These are phyloP conservation scores for Forbesichthys agassizii DNA, from an alignment of 2,113 vertebrate genomes.

Conservation along the genomic window DNA sequence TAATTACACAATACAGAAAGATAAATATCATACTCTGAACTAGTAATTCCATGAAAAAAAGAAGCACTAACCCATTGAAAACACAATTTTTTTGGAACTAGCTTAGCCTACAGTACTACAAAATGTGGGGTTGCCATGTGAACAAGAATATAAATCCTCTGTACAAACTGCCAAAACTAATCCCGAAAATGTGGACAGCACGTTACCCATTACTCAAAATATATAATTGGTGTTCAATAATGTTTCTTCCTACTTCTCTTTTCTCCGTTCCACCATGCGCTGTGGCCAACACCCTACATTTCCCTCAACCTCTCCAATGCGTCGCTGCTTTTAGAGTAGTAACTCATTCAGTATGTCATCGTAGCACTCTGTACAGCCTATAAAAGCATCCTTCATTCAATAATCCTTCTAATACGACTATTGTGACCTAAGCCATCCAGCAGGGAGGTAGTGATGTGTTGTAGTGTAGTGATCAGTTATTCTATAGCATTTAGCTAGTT, in stretches of 20 bases:
- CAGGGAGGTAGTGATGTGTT: constrained; percentile 15
- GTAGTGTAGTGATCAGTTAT: not conserved
- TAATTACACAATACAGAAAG: too few species aligned
- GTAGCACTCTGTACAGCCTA: constrained; percentile 5
- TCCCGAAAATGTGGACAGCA: constrained; percentile 5
- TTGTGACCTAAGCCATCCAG: constrained; percentile 33
- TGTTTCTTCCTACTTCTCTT: constrained; percentile 6
- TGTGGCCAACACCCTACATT: not conserved
- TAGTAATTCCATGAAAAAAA: constrained; percentile 7
- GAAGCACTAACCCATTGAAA: constrained; percentile 27
- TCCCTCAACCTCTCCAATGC: constrained; percentile 1
- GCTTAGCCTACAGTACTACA: constrained; percentile 15
- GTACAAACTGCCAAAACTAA: constrained; percentile 23
- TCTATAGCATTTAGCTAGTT: constrained; percentile 6
- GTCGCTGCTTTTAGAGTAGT: not conserved
- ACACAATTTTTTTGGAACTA: constrained; percentile 16
- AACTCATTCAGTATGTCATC: not conserved
- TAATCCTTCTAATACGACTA: not conserved
- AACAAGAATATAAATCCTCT: constrained; percentile 27
- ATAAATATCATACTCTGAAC: constrained; percentile 6
- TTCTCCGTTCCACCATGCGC: constrained; percentile 6
- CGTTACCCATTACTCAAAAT: constrained; percentile 19
- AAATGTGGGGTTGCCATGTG: constrained; percentile 51
- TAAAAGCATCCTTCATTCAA: constrained; percentile 31
- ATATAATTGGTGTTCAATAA: not conserved